Evolutionary conservation across 2,888 invertebrate genomes (phyloP).

Genomic region (Eurois occulta): DNA sequence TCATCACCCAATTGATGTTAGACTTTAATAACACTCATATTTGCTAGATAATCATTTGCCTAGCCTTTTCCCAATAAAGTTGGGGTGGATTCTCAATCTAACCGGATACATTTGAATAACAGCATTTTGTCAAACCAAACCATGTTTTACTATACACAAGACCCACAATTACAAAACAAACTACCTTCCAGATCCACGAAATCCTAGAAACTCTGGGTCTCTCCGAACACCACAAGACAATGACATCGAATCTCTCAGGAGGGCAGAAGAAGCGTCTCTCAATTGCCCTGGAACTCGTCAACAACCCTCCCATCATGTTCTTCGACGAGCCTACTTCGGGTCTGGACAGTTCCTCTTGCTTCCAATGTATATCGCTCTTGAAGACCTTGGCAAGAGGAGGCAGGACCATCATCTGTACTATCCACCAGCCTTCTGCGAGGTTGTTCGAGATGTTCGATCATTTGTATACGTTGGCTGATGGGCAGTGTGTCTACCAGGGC

Average conservation of each 20-base stretch:
- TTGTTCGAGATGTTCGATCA: conserved; percentile 99
- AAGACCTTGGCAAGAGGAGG: conserved; percentile 97
- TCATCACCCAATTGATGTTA: background rate
- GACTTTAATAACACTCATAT: background rate
- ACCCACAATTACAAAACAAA: background rate
- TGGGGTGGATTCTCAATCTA: background rate
- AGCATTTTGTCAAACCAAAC: background rate
- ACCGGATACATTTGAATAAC: background rate
- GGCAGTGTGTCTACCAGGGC: conserved; percentile 98
- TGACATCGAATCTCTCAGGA: conserved; percentile 97
- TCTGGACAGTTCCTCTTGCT: conserved; percentile 98
- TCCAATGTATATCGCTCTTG: conserved; percentile 97
- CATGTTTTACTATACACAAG: background rate
- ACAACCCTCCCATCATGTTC: conserved; percentile 99
- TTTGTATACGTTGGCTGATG: conserved; percentile 97
- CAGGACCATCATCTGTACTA: conserved; percentile 98
- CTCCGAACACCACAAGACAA: conserved; percentile 96
- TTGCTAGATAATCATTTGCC: background rate
- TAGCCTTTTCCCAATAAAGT: background rate
- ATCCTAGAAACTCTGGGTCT: conserved; percentile 97
- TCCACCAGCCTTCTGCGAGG: conserved; percentile 99
- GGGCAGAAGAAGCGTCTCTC: conserved; percentile 98
- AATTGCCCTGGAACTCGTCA: conserved; percentile 98
- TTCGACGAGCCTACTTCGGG: conserved; percentile 99
- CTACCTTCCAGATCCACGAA: conserved; percentile 94